Conservation (phyloP, 2,113 vertebrate species). For the Gracilinanus agilis region DNA sequence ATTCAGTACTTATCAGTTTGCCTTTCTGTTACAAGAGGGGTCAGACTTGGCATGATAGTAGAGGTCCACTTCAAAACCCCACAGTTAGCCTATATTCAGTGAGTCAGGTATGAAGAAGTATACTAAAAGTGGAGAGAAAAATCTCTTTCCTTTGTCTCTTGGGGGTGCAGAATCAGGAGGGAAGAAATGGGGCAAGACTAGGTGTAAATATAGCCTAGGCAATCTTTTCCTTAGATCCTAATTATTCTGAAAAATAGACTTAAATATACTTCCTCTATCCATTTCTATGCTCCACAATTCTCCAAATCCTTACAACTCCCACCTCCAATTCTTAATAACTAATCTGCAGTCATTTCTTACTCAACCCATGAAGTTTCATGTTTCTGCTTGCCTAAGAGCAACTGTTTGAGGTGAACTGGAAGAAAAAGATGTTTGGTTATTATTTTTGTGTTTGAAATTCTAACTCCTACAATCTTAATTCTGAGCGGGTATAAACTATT, state of each 20-base stretch:
- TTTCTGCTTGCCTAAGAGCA: neutral
- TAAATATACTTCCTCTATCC: neutral
- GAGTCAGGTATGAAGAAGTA: neutral
- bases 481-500: neutral
- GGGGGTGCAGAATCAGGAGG: neutral
- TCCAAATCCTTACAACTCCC: neutral
- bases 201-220: neutral
- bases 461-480: neutral
- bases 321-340: neutral
- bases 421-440: neutral
- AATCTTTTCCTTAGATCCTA: neutral
- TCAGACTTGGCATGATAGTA: conserved; percentile 17
- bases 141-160: neutral
- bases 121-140: neutral
- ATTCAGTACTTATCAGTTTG: neutral
- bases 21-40: neutral
- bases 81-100: neutral
- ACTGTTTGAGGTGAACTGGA: neutral
- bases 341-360: neutral
- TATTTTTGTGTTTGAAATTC: neutral
- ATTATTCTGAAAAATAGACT: neutral
- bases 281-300: neutral
- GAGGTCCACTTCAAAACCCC: neutral
- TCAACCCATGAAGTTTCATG: neutral
- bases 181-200: neutral